These are phyloP conservation scores for Neosilurus mollespiculum DNA, from an alignment of 2,797 vertebrate genomes.

Conservation along the genomic window DNA sequence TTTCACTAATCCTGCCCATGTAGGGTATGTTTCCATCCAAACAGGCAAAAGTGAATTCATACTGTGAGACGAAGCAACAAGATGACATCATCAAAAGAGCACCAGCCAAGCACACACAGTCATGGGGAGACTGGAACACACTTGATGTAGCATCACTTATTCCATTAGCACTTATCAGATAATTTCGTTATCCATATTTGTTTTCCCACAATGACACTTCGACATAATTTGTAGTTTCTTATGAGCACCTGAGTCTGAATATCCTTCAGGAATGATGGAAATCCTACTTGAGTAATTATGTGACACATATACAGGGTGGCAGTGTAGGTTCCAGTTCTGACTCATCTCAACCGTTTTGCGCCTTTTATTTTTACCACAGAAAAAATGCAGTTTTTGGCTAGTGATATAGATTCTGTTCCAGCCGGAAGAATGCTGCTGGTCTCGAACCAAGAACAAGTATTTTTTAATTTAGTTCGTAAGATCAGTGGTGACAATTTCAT, in stretches of 20 bases:
- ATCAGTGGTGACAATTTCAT: constrained; percentile 15
- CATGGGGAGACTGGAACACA: background rate
- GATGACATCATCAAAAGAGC: background rate
- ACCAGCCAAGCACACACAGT: background rate
- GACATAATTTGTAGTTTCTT: background rate
- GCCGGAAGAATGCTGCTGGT: background rate
- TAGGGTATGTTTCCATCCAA: constrained; percentile 11
- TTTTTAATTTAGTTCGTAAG: background rate
- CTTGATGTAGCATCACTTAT: background rate
- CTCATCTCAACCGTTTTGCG: background rate
- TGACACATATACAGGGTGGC: background rate
- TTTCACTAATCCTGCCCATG: background rate
- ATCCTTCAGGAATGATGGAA: background rate
- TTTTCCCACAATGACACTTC: background rate
- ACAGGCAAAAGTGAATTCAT: background rate
- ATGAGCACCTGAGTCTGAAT: background rate
- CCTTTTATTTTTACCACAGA: background rate
- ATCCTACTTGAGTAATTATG: background rate
- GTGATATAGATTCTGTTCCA: background rate
- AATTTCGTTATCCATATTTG: background rate
- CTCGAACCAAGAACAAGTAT: background rate
- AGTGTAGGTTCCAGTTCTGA: background rate
- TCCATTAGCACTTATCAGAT: constrained; percentile 3
- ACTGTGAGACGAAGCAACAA: background rate
- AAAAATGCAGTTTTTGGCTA: background rate